Evolutionary conservation across 2,888 invertebrate species (phyloP).

Genomic region (Trilocha varians): DNA sequence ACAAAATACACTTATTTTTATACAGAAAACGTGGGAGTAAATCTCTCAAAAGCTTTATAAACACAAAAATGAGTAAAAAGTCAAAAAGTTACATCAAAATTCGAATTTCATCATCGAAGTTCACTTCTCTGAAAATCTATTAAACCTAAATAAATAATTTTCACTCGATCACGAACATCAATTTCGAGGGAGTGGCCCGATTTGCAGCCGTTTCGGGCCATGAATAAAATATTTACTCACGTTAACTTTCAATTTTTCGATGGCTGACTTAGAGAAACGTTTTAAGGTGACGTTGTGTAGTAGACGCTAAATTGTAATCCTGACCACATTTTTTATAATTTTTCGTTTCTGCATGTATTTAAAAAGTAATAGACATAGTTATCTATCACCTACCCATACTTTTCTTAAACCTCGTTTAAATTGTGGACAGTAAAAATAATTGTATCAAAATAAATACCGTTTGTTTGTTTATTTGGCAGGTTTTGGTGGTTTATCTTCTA

Average conservation of each 20-base stretch:
- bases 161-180: conserved; percentile 13
- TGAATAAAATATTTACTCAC: conserved; percentile 22
- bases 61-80: too few species aligned
- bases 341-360: too few species aligned
- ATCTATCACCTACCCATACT: too few species aligned
- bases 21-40: too few species aligned
- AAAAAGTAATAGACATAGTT: too few species aligned
- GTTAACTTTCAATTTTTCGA: conserved; percentile 17
- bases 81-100: background rate
- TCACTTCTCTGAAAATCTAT: conserved; percentile 9
- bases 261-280: conserved; percentile 1
- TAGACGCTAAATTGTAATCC: background rate
- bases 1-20: too few species aligned
- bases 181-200: conserved; percentile 13
- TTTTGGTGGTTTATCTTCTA: too few species aligned
- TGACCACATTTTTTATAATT: too few species aligned
- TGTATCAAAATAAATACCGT: too few species aligned
- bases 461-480: too few species aligned
- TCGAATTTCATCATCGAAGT: background rate
- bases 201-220: conserved; percentile 11
- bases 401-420: too few species aligned
- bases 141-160: conserved; percentile 12
- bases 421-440: too few species aligned
- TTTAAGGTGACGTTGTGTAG: background rate
- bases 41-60: background rate